Conservation (phyloP, 2,888 invertebrate genomes). For the Disparrhopalites patrizii region DNA sequence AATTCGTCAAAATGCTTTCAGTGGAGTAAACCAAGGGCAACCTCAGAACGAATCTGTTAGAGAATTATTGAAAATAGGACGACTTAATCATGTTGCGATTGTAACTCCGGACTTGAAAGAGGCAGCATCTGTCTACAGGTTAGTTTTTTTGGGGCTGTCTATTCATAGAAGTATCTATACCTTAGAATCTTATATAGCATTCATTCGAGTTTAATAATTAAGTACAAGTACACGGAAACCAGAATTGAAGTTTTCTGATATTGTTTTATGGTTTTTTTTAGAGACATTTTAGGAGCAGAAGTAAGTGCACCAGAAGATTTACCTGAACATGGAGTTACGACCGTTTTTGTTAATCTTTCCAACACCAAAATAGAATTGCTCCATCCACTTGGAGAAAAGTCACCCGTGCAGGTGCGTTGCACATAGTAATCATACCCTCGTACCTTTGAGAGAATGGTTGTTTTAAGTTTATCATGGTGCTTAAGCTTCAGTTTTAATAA, state of each 20-base stretch:
- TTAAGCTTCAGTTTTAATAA: no score
- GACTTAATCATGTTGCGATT: constrained; percentile 60
- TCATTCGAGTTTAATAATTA: neutral
- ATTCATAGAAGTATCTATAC: no score
- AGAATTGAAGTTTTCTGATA: neutral
- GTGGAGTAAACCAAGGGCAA: no score
- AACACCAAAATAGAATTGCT: constrained; percentile 61
- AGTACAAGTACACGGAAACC: no score
- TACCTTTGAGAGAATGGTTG: neutral
- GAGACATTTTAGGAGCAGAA: constrained; percentile 57
- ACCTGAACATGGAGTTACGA: constrained; percentile 60
- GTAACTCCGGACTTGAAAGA: constrained; percentile 57
- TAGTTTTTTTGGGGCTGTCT: no score
- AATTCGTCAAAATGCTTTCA: no score
- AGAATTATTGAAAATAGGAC: no score
- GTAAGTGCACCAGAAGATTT: constrained; percentile 53
- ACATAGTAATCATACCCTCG: neutral
- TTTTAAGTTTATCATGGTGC: no score
- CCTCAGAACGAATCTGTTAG: no score
- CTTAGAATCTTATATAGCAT: neutral
- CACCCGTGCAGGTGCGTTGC: constrained; percentile 56
- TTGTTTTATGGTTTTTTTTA: constrained; percentile 8
- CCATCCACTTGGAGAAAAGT: constrained; percentile 57
- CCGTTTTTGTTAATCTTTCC: constrained; percentile 60
- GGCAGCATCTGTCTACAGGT: constrained; percentile 55